Conservation (phyloP, 64 coral and sea anemone genomes). For the Stichodactyla helianthus region DNA sequence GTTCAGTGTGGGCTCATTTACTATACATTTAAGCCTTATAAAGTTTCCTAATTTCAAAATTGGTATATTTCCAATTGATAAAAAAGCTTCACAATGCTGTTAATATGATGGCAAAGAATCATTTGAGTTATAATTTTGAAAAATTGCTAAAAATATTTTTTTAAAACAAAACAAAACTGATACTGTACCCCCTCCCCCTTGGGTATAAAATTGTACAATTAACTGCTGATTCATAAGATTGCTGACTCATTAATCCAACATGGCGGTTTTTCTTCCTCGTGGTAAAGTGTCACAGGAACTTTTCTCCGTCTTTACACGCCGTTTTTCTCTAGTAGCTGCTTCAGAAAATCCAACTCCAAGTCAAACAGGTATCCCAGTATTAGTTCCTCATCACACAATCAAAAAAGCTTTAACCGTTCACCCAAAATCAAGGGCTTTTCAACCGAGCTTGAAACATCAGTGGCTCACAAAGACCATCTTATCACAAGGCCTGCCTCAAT, state of each 20-base stretch:
- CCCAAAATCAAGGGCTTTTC: conserved; percentile 53
- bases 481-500: conserved; percentile 44
- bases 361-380: conserved; percentile 78
- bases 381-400: conserved; percentile 74
- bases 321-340: conserved; percentile 23
- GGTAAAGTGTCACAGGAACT: background rate
- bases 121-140: too few species aligned
- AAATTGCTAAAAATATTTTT: background rate
- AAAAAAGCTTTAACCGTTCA: conserved; percentile 81
- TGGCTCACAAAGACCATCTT: conserved; percentile 79
- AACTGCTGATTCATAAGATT: background rate
- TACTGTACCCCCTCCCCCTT: background rate
- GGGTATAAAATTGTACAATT: background rate
- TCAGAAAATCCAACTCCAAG: conserved; percentile 30
- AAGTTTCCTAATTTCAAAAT: too few species aligned
- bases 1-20: too few species aligned
- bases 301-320: conserved; percentile 3
- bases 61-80: too few species aligned
- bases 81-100: too few species aligned
- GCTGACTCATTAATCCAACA: conserved; percentile 56
- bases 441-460: conserved; percentile 52
- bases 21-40: too few species aligned
- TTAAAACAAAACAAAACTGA: background rate
- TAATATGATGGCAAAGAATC: background rate
- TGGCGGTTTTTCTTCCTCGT: conserved; percentile 19